Percentiles rank a stretch among this genome's conserved stretches.
Evolutionary conservation across 2,113 vertebrate genomes (phyloP).

Genomic region (Stigmatopora argus): DNA sequence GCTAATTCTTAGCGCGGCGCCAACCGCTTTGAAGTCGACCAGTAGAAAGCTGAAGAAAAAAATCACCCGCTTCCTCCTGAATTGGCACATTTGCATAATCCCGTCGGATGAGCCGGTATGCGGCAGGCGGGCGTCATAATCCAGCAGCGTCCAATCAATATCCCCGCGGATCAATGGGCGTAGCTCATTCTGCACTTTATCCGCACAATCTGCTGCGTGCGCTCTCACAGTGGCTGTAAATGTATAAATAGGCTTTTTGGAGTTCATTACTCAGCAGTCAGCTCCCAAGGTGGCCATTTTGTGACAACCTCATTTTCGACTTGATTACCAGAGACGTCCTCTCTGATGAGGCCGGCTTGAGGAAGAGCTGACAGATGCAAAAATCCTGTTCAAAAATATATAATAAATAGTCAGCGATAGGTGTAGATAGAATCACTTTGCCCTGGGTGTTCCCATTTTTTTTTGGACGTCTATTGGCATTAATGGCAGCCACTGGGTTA

Average conservation of each 20-base stretch:
- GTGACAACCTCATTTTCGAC: background rate
- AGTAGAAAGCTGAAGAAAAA: slow-evolving; percentile 38
- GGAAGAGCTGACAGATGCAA: background rate
- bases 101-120: slow-evolving; percentile 59
- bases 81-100: slow-evolving; percentile 69
- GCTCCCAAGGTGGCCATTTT: slow-evolving; percentile 12
- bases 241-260: slow-evolving; percentile 16
- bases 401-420: too few relatives aligned
- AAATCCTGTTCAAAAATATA: background rate
- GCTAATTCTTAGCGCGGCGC: slow-evolving; percentile 70
- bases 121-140: slow-evolving; percentile 19
- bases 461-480: too few relatives aligned
- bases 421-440: too few relatives aligned
- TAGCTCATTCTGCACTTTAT: slow-evolving; percentile 4
- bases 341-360: background rate
- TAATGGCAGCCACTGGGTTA: too few relatives aligned
- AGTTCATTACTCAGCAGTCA: slow-evolving; percentile 27
- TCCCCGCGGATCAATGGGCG: slow-evolving; percentile 15
- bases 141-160: slow-evolving; percentile 11
- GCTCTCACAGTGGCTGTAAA: slow-evolving; percentile 30
- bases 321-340: background rate
- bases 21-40: slow-evolving; percentile 70
- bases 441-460: too few relatives aligned
- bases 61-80: slow-evolving; percentile 48
- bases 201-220: background rate